Percentiles rank a stretch among this genome's conserved stretches.
Conservation (phyloP, 2,888 invertebrate species). For the Notocelia uddmanniana region DNA sequence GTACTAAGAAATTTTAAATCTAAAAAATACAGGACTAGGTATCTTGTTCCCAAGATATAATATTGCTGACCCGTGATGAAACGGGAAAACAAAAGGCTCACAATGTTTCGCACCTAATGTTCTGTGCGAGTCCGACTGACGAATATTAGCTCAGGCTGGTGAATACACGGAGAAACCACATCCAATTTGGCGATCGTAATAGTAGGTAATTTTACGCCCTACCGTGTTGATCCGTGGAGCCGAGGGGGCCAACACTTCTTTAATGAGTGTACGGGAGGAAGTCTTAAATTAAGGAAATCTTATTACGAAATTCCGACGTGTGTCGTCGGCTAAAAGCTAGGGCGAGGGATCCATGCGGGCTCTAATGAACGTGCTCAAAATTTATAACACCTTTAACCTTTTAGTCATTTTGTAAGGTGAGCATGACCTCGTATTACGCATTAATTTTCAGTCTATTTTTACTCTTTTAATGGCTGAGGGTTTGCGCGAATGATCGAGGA, state of each 20-base stretch:
- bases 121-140: constrained; percentile 23
- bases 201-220: constrained; percentile 46
- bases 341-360: constrained; percentile 66
- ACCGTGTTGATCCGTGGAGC: constrained; percentile 44
- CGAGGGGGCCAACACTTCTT: constrained; percentile 49
- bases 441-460: constrained; percentile 39
- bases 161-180: constrained; percentile 43
- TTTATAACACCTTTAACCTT: constrained; percentile 81
- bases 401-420: constrained; percentile 71
- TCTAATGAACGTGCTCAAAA: constrained; percentile 83
- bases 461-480: constrained; percentile 14
- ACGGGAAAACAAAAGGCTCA: constrained; percentile 15
- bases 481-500: constrained; percentile 1
- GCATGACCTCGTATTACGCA: constrained; percentile 62
- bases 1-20: too few relatives aligned
- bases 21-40: too few relatives aligned
- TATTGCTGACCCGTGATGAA: constrained; percentile 1
- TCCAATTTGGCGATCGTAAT: constrained; percentile 45
- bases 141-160: constrained; percentile 24
- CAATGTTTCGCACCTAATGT: constrained; percentile 20
- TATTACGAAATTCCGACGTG: constrained; percentile 84
- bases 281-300: constrained; percentile 83
- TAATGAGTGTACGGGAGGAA: constrained; percentile 56
- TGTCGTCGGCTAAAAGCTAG: constrained; percentile 77
- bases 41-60: too few relatives aligned